phyloP scores from a whole-genome alignment of 2,888 invertebrate genomes.

The Cotesia congregata region DNA sequence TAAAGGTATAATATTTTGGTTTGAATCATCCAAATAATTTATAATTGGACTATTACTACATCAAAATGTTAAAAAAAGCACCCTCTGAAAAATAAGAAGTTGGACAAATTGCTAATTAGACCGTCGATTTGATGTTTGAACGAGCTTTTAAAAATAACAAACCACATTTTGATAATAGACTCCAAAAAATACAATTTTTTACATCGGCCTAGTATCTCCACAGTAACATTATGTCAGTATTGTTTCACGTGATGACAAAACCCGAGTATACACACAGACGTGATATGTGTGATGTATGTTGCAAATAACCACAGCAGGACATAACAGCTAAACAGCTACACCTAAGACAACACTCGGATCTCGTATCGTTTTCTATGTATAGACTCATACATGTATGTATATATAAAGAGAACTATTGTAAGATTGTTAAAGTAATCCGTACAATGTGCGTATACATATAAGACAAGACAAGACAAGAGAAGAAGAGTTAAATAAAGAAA shows the following conservation, averaged over 20 bases:
- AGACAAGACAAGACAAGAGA: constrained; percentile 4
- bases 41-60: no score
- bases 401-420: not conserved
- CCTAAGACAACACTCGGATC: not conserved
- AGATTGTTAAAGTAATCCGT: constrained; percentile 15
- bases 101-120: no score
- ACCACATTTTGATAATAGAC: no score
- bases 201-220: no score
- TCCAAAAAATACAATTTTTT: no score
- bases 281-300: not conserved
- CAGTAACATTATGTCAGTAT: not conserved
- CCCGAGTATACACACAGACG: not conserved
- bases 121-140: no score
- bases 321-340: not conserved
- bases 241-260: not conserved
- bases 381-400: not conserved
- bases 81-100: no score
- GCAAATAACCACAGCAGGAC: not conserved
- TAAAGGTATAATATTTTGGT: no score
- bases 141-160: no score
- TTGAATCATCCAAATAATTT: no score
- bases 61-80: no score
- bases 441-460: not conserved
- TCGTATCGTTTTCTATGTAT: no score
- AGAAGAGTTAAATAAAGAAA: constrained; percentile 29